Base-by-base conservation (phyloP, 2,888 invertebrate genomes). In the Serripes groenlandicus region DNA sequence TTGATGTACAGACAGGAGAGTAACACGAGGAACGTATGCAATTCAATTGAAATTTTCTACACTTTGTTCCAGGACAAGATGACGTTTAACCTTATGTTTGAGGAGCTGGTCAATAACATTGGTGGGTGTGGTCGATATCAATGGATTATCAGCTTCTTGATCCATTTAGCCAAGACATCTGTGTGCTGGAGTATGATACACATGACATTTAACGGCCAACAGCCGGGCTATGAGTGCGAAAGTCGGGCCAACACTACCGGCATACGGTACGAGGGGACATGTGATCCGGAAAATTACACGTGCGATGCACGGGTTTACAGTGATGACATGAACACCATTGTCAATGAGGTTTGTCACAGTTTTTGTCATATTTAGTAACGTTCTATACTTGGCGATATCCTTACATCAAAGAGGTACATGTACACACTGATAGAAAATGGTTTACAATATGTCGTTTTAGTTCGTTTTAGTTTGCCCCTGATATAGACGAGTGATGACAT, bases 71-170 rank as follows among this genome's bases (percentile, higher is more conserved):
- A 56, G 56, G 56, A 56, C 4, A 68, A 23, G 21, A 54, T 18
- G 56, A 71, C 71, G 3, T 56, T 56, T 26, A 71, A 71, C 71
- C 21, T 71, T 9, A 23, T 71, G 4, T 18, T 90, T n/a, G 91
- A 90, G 56, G 76, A 83, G 1, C 74, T 89, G 42, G 74, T 90
- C 3, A 58, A 75, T 26, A 77, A 81, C 26, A 74, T 89, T 7
- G 90, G 90, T 1, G 90, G 88, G 0, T 87, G 90, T 42, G 90
- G 90, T 4, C 68, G 74, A 18, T 91, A 87, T 70, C 91, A 91
- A 60, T 74, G 81, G 62, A 60, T 89, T 11, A 64, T 88, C 15
- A 73, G 88, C 0, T n/a, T 83, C 3, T 76, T 88, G 18, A 82
- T 81, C 2, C 84, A 85, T 30, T 37, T 83, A 0, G 72, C 84